Evolutionary conservation across 1,140 invertebrate species (phyloP), one percentile per base, ranked within the genome.

Genomic region (Drosophila subobscura): DNA sequence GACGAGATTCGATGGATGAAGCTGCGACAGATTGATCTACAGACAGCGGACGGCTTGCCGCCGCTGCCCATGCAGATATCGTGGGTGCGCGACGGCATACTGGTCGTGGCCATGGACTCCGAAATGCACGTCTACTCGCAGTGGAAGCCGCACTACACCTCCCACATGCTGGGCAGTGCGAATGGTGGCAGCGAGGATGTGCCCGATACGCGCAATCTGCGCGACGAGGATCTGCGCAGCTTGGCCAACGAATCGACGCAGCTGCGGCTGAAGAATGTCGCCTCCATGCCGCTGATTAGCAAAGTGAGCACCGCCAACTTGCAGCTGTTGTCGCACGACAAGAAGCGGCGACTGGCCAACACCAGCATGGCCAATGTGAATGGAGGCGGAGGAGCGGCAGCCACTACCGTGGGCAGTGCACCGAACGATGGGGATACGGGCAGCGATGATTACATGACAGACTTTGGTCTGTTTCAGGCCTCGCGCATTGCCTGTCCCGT

Each of bases 61-160:
- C 98, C 99, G 0, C 91, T 99, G 12, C 99, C 99, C 0, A 99
- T 99, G 96, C 97, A 99, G 90, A 97, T 99, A 70, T 98, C 97
- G 0, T 99, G 99, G 99, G 98, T 99, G 0, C 94, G 98, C 29
- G 98, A 99, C 86, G 99, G 99, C 3, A 98, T 99, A 70, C 93
- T 99, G 3, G 97, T 99, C 0, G 98, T 99, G 4, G 99, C 98
- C 22, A 99, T 99, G 98, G 98, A 99, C 89, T 99, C 98, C 29
- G 99, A 99, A 92, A 99, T 99, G 97, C 98, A 99, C 83, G 98
- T 99, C 0, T 99, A 99, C 90, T 98, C 98, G 0, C 99, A 99
- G 91, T 99, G 99, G 98, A 97, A 97, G 79, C 95, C 96, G 0
- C 78, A 91, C 5, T 77, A 85, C 53, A 79, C 76, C 20, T 57